phyloP scores from a whole-genome alignment of 1,140 invertebrate species.

The Archivesica marissinica region DNA sequence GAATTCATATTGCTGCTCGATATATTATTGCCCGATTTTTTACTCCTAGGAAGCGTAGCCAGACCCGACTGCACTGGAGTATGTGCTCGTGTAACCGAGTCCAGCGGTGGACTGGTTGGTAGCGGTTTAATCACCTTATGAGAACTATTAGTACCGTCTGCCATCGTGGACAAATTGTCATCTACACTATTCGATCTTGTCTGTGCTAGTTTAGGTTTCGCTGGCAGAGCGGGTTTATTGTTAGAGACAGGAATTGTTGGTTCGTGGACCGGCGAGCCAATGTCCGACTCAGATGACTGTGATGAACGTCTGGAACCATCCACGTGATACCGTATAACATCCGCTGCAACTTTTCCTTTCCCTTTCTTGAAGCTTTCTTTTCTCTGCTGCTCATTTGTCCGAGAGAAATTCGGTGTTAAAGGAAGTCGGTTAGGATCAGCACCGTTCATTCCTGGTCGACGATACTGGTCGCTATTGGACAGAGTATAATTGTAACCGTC shows the following conservation, averaged over 20 bases:
- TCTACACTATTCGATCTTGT: slow-evolving; percentile 60
- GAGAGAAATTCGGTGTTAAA: slow-evolving; percentile 71
- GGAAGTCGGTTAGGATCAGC: slow-evolving; percentile 68
- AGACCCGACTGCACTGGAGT: slow-evolving; percentile 79
- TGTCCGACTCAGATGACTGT: slow-evolving; percentile 67
- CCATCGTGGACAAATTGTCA: slow-evolving; percentile 29
- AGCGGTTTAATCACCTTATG: slow-evolving; percentile 75
- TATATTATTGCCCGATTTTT: slow-evolving; percentile 63
- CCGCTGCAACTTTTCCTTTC: slow-evolving; percentile 74
- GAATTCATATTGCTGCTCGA: neutral
- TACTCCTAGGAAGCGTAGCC: slow-evolving; percentile 79
- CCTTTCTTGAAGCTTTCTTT: slow-evolving; percentile 80
- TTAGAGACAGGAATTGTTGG: slow-evolving; percentile 21
- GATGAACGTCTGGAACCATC: slow-evolving; percentile 62
- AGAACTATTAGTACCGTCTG: slow-evolving; percentile 29
- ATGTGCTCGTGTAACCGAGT: slow-evolving; percentile 66
- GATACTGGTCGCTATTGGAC: slow-evolving; percentile 77
- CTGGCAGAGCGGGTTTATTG: slow-evolving; percentile 42
- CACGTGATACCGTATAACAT: slow-evolving; percentile 78
- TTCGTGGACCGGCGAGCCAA: slow-evolving; percentile 33
- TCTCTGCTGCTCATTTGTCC: slow-evolving; percentile 68
- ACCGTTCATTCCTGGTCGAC: slow-evolving; percentile 69
- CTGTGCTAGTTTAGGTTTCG: slow-evolving; percentile 38
- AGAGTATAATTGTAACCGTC: slow-evolving; percentile 76
- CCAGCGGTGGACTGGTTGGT: slow-evolving; percentile 59